Conservation (phyloP, 2,113 vertebrate species). For the Myotis davidii region DNA sequence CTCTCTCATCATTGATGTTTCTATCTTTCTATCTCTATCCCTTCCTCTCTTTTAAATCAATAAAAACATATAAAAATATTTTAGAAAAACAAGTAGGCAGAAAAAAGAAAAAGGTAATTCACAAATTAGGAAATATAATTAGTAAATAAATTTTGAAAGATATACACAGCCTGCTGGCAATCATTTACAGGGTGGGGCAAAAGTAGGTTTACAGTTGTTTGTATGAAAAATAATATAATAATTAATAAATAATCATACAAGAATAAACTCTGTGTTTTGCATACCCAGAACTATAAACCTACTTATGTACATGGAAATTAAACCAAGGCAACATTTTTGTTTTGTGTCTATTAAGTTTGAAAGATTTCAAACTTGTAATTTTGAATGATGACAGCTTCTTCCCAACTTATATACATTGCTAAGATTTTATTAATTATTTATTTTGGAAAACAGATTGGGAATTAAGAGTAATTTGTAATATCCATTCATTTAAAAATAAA, state of each 20-base stretch:
- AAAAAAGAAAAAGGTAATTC: background rate
- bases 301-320: background rate
- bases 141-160: constrained; percentile 3
- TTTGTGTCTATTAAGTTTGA: background rate
- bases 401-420: background rate
- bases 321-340: background rate
- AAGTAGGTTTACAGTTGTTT: background rate
- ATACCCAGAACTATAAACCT: background rate
- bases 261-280: background rate
- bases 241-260: background rate
- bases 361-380: constrained; percentile 3
- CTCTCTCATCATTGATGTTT: no score
- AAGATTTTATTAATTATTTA: background rate
- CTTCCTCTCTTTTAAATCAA: no score
- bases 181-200: background rate
- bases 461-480: background rate
- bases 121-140: constrained; percentile 9
- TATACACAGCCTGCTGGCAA: background rate
- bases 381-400: background rate
- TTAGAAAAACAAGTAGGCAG: background rate
- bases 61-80: no score
- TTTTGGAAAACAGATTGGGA: background rate
- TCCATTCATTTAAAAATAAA: background rate
- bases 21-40: no score
- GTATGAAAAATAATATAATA: background rate